These are phyloP conservation scores for Euplagia quadripunctaria DNA, from an alignment of 2,888 invertebrate genomes.

Conservation along the genomic window DNA sequence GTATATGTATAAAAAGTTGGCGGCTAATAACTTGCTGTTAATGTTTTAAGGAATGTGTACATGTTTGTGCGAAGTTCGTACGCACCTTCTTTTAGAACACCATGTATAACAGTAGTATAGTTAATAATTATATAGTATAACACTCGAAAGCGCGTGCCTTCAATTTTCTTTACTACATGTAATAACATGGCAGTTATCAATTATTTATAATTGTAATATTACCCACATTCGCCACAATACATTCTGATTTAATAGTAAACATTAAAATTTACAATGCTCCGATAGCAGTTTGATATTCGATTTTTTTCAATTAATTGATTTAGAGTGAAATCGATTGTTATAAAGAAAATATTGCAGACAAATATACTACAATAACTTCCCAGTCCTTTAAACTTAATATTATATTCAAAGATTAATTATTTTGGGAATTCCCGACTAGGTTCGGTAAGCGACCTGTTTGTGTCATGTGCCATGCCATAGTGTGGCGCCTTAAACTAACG, in stretches of 20 bases:
- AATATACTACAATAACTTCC: no score
- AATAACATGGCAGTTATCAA: slow-evolving; percentile 67
- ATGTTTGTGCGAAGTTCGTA: no score
- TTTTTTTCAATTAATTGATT: slow-evolving; percentile 29
- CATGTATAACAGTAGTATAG: slow-evolving; percentile 49
- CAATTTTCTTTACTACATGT: slow-evolving; percentile 71
- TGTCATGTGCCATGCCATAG: no score
- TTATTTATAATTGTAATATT: slow-evolving; percentile 59
- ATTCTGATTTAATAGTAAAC: slow-evolving; percentile 41
- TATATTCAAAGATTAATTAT: no score
- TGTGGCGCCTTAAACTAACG: no score
- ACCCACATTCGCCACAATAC: slow-evolving; percentile 49
- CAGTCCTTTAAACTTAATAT: not conserved
- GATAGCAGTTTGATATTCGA: slow-evolving; percentile 35
- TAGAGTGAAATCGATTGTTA: slow-evolving; percentile 9
- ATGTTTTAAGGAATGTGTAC: no score
- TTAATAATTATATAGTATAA: slow-evolving; percentile 54
- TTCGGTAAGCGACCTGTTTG: no score
- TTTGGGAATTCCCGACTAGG: no score
- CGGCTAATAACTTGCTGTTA: no score
- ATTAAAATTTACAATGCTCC: slow-evolving; percentile 48
- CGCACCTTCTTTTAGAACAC: slow-evolving; percentile 30
- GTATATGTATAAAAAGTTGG: no score
- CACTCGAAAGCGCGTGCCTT: slow-evolving; percentile 63
- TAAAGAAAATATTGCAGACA: not conserved